These are phyloP conservation scores for Apaloderma vittatum DNA, from an alignment of 2,113 vertebrate species.

Conservation along the genomic window DNA sequence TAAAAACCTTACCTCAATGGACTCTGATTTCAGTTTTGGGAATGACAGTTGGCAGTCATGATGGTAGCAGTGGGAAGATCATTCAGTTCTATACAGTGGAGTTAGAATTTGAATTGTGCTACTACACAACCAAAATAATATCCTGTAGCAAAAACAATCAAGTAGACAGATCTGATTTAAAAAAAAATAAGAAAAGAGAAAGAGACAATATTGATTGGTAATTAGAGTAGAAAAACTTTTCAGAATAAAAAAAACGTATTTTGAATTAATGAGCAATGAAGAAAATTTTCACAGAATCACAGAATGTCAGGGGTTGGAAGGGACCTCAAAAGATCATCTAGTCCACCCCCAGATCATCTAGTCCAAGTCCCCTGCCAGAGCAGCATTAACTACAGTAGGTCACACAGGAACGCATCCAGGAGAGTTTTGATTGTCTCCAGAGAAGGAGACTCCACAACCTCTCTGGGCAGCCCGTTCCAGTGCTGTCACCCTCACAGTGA, in stretches of 20 bases:
- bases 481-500: too few species aligned
- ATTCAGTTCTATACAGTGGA: neutral
- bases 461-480: too few species aligned
- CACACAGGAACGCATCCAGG: too few species aligned
- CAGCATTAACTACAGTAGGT: too few species aligned
- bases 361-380: too few species aligned
- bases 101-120: neutral
- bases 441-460: too few species aligned
- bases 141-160: neutral
- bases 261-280: neutral
- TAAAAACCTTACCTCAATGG: neutral
- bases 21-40: neutral
- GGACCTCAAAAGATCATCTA: too few species aligned
- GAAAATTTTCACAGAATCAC: too few species aligned
- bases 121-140: neutral
- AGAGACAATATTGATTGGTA: neutral
- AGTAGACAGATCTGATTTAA: neutral
- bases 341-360: too few species aligned
- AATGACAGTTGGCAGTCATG: neutral
- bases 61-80: neutral
- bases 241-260: neutral
- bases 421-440: too few species aligned
- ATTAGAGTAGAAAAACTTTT: neutral
- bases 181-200: neutral
- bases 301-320: too few species aligned